phyloP scores from a whole-genome alignment of 2,888 invertebrate species.

The Alsophila aescularia region DNA sequence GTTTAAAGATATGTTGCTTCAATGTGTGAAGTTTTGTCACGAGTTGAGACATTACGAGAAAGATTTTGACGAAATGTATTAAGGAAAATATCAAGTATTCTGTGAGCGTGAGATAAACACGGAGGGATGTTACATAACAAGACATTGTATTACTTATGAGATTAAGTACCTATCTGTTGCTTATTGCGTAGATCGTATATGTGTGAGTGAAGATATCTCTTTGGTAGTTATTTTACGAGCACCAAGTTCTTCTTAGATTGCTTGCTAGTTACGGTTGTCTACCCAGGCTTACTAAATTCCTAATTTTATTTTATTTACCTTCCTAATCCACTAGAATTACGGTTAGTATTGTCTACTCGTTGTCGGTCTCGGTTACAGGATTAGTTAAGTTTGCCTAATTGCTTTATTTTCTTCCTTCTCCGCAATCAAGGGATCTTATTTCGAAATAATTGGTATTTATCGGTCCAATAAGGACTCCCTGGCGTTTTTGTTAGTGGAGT shows the following conservation, averaged over 20 bases:
- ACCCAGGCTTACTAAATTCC: constrained; percentile 5
- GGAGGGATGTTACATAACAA: constrained; percentile 9
- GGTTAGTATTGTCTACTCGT: constrained; percentile 2
- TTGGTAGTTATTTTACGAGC: constrained; percentile 11
- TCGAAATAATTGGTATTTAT: constrained; percentile 26
- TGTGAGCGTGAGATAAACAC: constrained; percentile 14
- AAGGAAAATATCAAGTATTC: constrained; percentile 28
- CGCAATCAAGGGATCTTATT: constrained; percentile 17
- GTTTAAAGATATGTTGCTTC: constrained; percentile 17
- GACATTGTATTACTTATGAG: constrained; percentile 14
- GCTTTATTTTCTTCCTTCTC: constrained; percentile 13
- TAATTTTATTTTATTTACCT: constrained; percentile 12
- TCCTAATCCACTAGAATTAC: constrained; percentile 5
- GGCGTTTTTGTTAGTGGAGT: constrained; percentile 6
- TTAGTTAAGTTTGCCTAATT: constrained; percentile 14
- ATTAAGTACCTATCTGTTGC: constrained; percentile 14
- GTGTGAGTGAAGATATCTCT: background rate
- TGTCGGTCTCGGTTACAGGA: constrained; percentile 5
- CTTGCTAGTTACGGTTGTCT: background rate
- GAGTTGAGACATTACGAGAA: constrained; percentile 27
- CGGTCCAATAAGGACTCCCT: constrained; percentile 5
- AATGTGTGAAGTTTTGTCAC: constrained; percentile 34
- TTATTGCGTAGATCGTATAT: constrained; percentile 2
- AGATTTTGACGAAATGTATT: constrained; percentile 29
- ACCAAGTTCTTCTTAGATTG: constrained; percentile 17